phyloP scores from a whole-genome alignment of 2,888 invertebrate genomes.

The Hipparchia sbordonii region DNA sequence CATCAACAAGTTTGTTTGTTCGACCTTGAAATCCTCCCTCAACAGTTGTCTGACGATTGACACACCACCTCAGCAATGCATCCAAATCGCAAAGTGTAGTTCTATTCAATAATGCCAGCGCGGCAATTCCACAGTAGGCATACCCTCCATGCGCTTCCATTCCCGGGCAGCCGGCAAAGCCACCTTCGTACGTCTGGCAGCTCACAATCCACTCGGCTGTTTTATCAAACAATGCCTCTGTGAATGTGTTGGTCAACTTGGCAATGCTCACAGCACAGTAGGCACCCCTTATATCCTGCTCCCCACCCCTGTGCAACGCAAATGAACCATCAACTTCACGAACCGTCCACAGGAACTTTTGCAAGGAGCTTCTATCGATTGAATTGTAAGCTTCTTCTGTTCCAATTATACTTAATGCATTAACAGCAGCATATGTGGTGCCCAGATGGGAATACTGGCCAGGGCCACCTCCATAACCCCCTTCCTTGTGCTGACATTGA shows the following conservation, averaged over 20 bases:
- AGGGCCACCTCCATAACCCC: constrained; percentile 98
- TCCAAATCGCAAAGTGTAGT: constrained; percentile 89
- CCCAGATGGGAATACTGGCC: constrained; percentile 96
- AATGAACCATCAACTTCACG: constrained; percentile 95
- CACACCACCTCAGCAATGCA: constrained; percentile 92
- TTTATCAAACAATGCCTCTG: constrained; percentile 89
- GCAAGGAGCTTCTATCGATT: constrained; percentile 91
- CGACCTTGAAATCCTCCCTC: constrained; percentile 99
- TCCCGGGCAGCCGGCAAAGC: constrained; percentile 94
- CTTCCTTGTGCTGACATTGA: constrained; percentile 89
- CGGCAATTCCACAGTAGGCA: constrained; percentile 97
- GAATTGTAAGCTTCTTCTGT: constrained; percentile 92
- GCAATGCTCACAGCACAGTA: constrained; percentile 98
- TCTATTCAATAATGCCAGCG: constrained; percentile 91
- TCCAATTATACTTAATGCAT: constrained; percentile 94
- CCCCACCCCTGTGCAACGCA: constrained; percentile 95
- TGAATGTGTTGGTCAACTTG: constrained; percentile 90
- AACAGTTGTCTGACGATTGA: constrained; percentile 94
- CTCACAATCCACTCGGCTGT: constrained; percentile 96
- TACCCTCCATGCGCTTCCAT: constrained; percentile 99
- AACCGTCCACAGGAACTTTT: constrained; percentile 90
- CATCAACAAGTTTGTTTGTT: constrained; percentile 99
- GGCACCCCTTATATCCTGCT: constrained; percentile 96
- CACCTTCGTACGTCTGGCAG: constrained; percentile 99
- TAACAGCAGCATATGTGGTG: constrained; percentile 98